Evolutionary conservation across 2,888 invertebrate genomes (phyloP).

Genomic region (Drosophila mercatorum): DNA sequence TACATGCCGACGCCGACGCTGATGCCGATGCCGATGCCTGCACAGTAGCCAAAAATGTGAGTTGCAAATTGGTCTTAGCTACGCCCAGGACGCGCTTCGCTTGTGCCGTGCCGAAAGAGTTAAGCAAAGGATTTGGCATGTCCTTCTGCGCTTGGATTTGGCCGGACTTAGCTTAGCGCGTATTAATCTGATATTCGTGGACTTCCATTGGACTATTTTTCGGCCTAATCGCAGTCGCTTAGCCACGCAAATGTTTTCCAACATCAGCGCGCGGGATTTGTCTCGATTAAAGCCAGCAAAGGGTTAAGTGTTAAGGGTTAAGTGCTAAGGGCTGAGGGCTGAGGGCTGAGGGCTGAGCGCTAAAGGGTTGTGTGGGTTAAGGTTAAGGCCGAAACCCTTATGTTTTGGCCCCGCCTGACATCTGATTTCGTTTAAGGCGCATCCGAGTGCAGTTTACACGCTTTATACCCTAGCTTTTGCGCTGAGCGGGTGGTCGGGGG

Average conservation of each 20-base stretch:
- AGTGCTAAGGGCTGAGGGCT: slow-evolving; percentile 8
- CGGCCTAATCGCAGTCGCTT: slow-evolving; percentile 72
- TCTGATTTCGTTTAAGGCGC: slow-evolving; percentile 62
- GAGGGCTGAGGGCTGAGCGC: slow-evolving; percentile 15
- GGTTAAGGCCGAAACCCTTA: slow-evolving; percentile 31
- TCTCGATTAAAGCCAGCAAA: slow-evolving; percentile 53
- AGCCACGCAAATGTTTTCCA: slow-evolving; percentile 80
- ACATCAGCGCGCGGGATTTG: slow-evolving; percentile 57
- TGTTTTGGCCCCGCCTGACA: slow-evolving; percentile 38
- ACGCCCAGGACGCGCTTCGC: slow-evolving; percentile 54
- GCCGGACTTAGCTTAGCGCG: slow-evolving; percentile 63
- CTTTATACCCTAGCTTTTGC: slow-evolving; percentile 15
- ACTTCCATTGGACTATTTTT: slow-evolving; percentile 44
- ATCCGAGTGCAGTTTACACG: slow-evolving; percentile 15
- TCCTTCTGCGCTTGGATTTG: slow-evolving; percentile 34
- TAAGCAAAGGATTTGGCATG: slow-evolving; percentile 71
- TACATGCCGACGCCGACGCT: slow-evolving; percentile 31
- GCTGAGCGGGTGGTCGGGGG: not conserved
- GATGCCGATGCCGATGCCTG: not conserved
- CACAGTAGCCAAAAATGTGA: slow-evolving; percentile 75
- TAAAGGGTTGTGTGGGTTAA: slow-evolving; percentile 6
- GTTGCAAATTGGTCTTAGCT: slow-evolving; percentile 80
- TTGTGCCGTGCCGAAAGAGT: slow-evolving; percentile 59
- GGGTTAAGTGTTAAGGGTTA: slow-evolving; percentile 20
- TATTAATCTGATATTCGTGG: slow-evolving; percentile 71